Evolutionary conservation across 2,113 vertebrate genomes (phyloP), one percentile per base, ranked within the genome.

Genomic region (Vulpes lagopus): DNA sequence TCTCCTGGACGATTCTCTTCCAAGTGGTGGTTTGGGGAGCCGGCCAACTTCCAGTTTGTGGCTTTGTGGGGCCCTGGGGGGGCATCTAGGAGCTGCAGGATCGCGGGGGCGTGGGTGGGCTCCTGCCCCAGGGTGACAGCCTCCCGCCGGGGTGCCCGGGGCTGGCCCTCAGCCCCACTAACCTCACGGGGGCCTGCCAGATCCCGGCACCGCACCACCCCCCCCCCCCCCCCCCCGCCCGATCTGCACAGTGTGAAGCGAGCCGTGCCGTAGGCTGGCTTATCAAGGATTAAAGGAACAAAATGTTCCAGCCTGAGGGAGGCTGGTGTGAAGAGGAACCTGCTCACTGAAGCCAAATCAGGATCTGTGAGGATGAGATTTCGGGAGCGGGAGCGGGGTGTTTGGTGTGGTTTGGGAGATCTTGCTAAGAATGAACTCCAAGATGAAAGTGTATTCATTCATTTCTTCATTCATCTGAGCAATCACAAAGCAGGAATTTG

Each of bases 151-250:
- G 25, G 76, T 17, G 76, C 76, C 35, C 20, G 8, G 4, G n/a
- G 19, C 53, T 62, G 43, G 60, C 19, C 69, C 3, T 3, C 17
- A n/a, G 19, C 17, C 57, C 16, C 0, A 5, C 22, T 23, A 8
- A 22, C 25, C 2, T 23, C 43, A 3, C 11, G 11, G 74, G 59
- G 57, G 11, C 0, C 2, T 0, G 53, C 5, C 35, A 5, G 35
- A 32, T 38, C 0, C 11, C 12, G 23, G 43, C 43, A 43, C 43
- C 6, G 43, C 43, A 43, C 4, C 4, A 5, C 38, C 6, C 43
- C 43, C 5, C 5, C 43, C 43, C 1, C 43, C 6, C 5, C 43
- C 43, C 1, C 43, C 6, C 43, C 5, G 6, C 0, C 11, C 12
- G 30, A 20, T 69, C 3, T n/a, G 17, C 8, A 3, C 19, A 2